Evolutionary conservation across 2,888 invertebrate species (phyloP).

Genomic region (Athalia cordata): DNA sequence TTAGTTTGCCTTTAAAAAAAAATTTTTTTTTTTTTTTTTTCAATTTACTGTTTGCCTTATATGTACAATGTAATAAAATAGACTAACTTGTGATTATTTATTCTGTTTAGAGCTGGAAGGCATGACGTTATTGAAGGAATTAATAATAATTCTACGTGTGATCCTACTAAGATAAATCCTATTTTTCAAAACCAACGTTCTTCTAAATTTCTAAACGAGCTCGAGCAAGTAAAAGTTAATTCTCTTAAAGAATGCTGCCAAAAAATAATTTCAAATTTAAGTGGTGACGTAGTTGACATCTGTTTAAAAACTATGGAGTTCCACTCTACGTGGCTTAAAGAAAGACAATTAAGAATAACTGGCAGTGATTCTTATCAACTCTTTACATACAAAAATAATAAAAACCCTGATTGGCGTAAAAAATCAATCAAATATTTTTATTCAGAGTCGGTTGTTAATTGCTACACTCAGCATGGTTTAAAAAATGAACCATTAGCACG

Average conservation of each 20-base stretch:
- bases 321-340: constrained; percentile 9
- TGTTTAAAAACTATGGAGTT: constrained; percentile 4
- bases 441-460: neutral
- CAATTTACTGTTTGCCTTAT: neutral
- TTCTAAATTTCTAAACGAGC: constrained; percentile 5
- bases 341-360: constrained; percentile 14
- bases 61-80: neutral
- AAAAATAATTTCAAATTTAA: neutral
- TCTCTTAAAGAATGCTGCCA: neutral
- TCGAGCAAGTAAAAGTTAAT: neutral
- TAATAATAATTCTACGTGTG: constrained; percentile 11
- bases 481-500: constrained; percentile 5
- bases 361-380: constrained; percentile 6
- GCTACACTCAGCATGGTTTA: neutral
- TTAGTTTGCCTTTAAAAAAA: neutral
- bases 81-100: neutral
- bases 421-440: neutral
- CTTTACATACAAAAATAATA: neutral
- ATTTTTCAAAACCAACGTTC: constrained; percentile 1
- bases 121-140: neutral
- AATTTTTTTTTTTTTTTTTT: constrained; percentile 13
- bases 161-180: neutral
- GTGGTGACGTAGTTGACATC: neutral
- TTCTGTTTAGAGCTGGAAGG: constrained; percentile 17
- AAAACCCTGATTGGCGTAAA: neutral